Evolutionary conservation across 1,140 invertebrate genomes (phyloP), one percentile per base, ranked within the genome.

Genomic region (Patella vulgata): DNA sequence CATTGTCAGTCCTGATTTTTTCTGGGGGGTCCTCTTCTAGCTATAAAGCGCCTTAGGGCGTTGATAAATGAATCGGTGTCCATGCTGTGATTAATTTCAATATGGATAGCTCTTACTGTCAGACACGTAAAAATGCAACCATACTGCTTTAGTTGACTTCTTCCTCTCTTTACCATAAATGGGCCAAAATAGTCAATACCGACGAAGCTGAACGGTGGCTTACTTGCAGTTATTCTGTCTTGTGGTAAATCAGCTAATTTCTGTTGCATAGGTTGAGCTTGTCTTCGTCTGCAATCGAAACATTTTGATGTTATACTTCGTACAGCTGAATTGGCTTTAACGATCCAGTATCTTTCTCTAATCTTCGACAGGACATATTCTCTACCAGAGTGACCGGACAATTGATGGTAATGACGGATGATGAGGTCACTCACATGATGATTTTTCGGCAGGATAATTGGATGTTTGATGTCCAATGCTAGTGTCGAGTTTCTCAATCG

Each of bases 151-250:
- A 66, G 40, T 33, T 21, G 12, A 12, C 39, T 36, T 17, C 67
- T 33, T 19, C 40, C 52, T 19, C 14, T 25, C 23, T 56, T 74
- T 5, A 78, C 63, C 31, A 40, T 11, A 21, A 79, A 60, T 1
- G 77, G 71, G 14, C 73, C 63, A 63, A 77, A 79, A 62, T 57
- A 76, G 39, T 79, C 75, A 31, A 76, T 42, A 11, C 73, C 73
- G 14, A 66, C 68, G 47, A 31, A 17, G 3, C 59, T 55, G 61
- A 79, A 79, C 4, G 74, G 75, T 36, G 64, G 70, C 27, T 56
- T 33, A 28, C 59, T 42, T n/a, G 63, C 17, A 19, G 14, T 27
- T 1, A 76, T 1, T 17, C 70, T 28, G 19, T 71, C 61, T 25
- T 44, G 8, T 3, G 61, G 65, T 30, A 65, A 50, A 54, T 71